A percentile compares a stretch with the other conserved stretches of the same genome.
phyloP scores from a whole-genome alignment of 1,140 invertebrate species.

The Asbolus verrucosus region DNA sequence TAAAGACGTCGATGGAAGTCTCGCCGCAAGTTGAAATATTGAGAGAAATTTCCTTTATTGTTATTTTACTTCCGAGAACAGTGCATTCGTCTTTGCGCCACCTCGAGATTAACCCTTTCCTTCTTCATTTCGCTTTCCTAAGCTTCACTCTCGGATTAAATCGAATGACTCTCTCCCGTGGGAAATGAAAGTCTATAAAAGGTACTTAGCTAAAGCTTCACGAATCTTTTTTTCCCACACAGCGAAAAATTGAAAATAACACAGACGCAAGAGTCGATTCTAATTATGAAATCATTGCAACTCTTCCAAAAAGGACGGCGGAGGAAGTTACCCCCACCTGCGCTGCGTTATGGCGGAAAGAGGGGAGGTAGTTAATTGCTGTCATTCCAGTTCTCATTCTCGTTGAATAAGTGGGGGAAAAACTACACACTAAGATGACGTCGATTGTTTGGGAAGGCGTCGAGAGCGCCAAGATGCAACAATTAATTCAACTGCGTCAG shows the following conservation, averaged over 20 bases:
- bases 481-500: not conserved
- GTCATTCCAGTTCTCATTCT: not conserved
- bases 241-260: too few relatives aligned
- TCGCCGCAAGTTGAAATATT: not conserved
- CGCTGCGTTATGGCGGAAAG: too few relatives aligned
- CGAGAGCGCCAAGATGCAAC: constrained; percentile 1
- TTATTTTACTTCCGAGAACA: not conserved
- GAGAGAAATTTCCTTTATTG: not conserved
- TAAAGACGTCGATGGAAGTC: too few relatives aligned
- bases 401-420: too few relatives aligned
- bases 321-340: too few relatives aligned
- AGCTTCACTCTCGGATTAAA: constrained; percentile 3
- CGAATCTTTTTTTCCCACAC: not conserved
- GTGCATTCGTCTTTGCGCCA: not conserved
- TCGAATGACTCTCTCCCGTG: constrained; percentile 2
- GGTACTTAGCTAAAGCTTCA: constrained; percentile 2
- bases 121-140: not conserved
- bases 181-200: constrained; percentile 12
- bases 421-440: too few relatives aligned
- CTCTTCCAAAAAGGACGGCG: too few relatives aligned
- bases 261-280: too few relatives aligned
- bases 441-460: not conserved
- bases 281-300: too few relatives aligned
- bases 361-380: too few relatives aligned
- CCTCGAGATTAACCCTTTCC: constrained; percentile 14